These are phyloP conservation scores for Drosophila helvetica DNA, from an alignment of 2,888 invertebrate species.

Conservation along the genomic window DNA sequence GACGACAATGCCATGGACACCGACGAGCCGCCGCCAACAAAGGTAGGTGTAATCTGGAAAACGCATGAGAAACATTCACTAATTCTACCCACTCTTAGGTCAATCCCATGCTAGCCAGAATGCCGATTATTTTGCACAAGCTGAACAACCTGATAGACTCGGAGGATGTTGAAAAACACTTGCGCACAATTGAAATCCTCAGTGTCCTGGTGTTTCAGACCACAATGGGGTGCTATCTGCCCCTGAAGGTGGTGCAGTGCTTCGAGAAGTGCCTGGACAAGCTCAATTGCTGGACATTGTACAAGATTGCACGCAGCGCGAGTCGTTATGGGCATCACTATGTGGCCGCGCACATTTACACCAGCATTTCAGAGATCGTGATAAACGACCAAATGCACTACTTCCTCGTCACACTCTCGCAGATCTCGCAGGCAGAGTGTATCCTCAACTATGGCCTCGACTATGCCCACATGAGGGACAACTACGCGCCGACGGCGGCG, in stretches of 20 bases:
- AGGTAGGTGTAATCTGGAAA: conserved; percentile 36
- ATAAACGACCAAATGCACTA: conserved; percentile 95
- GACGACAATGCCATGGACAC: conserved; percentile 72
- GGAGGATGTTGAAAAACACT: conserved; percentile 75
- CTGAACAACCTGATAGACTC: conserved; percentile 73
- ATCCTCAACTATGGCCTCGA: conserved; percentile 85
- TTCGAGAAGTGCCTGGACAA: conserved; percentile 86
- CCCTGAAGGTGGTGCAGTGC: conserved; percentile 85
- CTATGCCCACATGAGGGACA: conserved; percentile 83
- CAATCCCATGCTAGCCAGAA: conserved; percentile 77
- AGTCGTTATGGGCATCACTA: conserved; percentile 92
- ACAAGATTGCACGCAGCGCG: conserved; percentile 93
- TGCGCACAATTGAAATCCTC: conserved; percentile 88
- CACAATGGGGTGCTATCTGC: conserved; percentile 89
- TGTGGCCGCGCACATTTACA: conserved; percentile 88
- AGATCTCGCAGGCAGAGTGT: conserved; percentile 90
- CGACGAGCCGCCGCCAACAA: conserved; percentile 56
- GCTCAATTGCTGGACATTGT: conserved; percentile 92
- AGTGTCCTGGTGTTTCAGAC: conserved; percentile 94
- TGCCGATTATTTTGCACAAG: conserved; percentile 81
- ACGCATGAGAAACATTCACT: too few relatives aligned
- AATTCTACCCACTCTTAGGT: conserved; percentile 37
- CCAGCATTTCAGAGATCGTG: conserved; percentile 87
- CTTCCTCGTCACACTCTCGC: conserved; percentile 92
- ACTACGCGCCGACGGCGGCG: conserved; percentile 75